A percentile compares a stretch with the other conserved stretches of the same genome.
Conservation (phyloP, 2,113 vertebrate genomes). For the Bagarius yarrelli region DNA sequence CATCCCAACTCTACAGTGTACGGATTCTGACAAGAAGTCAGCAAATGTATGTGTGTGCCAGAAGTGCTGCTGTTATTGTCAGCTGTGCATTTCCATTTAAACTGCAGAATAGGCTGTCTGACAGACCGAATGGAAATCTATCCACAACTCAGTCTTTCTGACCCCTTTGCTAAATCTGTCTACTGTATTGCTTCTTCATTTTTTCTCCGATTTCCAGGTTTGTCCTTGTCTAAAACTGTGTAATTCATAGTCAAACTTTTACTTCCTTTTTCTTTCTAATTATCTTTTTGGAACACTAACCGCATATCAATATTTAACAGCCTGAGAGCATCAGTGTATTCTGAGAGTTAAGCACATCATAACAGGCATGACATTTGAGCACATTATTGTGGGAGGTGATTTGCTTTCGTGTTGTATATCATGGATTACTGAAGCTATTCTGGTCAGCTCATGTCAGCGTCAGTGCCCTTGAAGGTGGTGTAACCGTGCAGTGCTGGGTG, state of each 20-base stretch:
- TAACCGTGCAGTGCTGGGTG: neutral
- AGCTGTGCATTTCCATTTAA: constrained; percentile 33
- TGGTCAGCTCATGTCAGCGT: constrained; percentile 35
- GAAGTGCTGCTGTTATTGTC: constrained; percentile 14
- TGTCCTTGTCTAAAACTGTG: neutral
- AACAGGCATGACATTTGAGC: constrained; percentile 16
- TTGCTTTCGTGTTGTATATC: constrained; percentile 21
- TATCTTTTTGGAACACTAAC: neutral
- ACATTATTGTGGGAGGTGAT: constrained; percentile 13
- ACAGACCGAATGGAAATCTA: constrained; percentile 43
- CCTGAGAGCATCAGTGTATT: neutral
- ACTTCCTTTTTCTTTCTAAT: constrained; percentile 6
- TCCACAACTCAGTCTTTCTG: neutral
- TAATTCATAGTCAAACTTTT: neutral
- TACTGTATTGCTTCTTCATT: neutral
- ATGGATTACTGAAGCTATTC: constrained; percentile 40
- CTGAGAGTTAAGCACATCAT: constrained; percentile 14
- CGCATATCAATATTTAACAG: constrained; percentile 12
- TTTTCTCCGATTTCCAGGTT: neutral
- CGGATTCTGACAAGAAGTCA: neutral
- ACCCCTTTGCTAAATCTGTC: constrained; percentile 28
- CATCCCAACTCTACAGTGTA: constrained; percentile 10
- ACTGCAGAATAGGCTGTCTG: constrained; percentile 35
- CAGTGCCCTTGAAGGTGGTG: constrained; percentile 40
- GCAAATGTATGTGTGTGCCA: constrained; percentile 27